Conservation (phyloP, 2,888 invertebrate genomes). For the Agrotis puta region DNA sequence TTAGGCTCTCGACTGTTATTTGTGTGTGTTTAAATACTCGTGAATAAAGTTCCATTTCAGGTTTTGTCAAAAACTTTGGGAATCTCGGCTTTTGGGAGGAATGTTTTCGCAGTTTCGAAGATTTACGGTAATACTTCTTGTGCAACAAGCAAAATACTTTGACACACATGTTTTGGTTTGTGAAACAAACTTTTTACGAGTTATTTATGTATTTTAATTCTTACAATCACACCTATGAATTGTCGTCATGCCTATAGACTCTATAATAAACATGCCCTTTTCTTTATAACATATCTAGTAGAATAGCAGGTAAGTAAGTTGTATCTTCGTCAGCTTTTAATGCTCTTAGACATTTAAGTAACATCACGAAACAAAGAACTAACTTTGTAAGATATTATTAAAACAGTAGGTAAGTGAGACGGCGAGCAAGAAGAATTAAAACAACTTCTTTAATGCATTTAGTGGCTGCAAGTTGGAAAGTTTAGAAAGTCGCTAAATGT, state of each 20-base stretch:
- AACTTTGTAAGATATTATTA: not conserved
- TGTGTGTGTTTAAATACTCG: slow-evolving; percentile 35
- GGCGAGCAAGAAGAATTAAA: slow-evolving; percentile 1
- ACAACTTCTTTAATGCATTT: slow-evolving; percentile 14
- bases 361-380: not conserved
- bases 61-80: slow-evolving; percentile 24
- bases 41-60: slow-evolving; percentile 26
- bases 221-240: not conserved
- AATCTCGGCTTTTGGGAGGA: not conserved
- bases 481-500: slow-evolving; percentile 61
- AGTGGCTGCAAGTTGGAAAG: slow-evolving; percentile 31
- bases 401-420: not conserved
- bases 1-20: slow-evolving; percentile 22
- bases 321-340: too few relatives aligned
- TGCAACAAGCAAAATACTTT: slow-evolving; percentile 4
- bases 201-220: not conserved
- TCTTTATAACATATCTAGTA: too few relatives aligned
- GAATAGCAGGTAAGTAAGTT: too few relatives aligned
- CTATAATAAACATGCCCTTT: not conserved
- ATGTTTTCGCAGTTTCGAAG: slow-evolving; percentile 12
- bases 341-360: too few relatives aligned
- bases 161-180: not conserved
- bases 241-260: not conserved
- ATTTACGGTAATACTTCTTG: slow-evolving; percentile 14
- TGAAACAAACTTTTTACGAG: not conserved